Conservation (phyloP, 2,888 invertebrate species). For the Taphrorychus bicolor region DNA sequence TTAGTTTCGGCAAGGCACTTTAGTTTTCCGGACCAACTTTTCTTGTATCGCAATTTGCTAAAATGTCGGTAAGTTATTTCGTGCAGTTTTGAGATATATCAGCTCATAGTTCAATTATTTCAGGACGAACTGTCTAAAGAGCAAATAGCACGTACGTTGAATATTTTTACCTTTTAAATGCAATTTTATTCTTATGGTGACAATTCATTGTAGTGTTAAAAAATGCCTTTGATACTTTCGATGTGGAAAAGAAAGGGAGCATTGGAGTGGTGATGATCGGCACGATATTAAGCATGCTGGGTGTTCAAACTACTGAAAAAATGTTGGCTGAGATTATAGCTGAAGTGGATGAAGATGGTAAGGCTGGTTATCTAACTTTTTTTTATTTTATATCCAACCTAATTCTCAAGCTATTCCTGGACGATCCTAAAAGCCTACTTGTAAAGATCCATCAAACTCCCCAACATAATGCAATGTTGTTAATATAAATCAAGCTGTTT, state of each 20-base stretch:
- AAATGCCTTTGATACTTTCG: slow-evolving; percentile 89
- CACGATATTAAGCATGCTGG: slow-evolving; percentile 85
- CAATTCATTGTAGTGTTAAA: too few relatives aligned
- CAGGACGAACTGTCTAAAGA: slow-evolving; percentile 82
- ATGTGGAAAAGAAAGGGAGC: slow-evolving; percentile 87
- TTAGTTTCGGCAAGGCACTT: slow-evolving; percentile 10
- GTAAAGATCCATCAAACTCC: not conserved
- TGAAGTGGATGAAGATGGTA: slow-evolving; percentile 91
- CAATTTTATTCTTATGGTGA: slow-evolving; percentile 38
- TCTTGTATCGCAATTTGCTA: not conserved
- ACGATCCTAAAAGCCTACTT: not conserved
- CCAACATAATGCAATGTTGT: not conserved
- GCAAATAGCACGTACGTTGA: slow-evolving; percentile 76
- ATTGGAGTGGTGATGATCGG: slow-evolving; percentile 88
- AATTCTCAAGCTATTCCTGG: not conserved
- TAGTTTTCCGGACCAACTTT: not conserved
- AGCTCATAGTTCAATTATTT: slow-evolving; percentile 50
- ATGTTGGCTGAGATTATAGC: slow-evolving; percentile 85
- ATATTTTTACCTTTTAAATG: not conserved
- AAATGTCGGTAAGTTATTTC: slow-evolving; percentile 35
- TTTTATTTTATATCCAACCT: not conserved
- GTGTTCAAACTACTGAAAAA: slow-evolving; percentile 81
- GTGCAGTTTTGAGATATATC: too few relatives aligned
- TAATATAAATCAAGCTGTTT: slow-evolving; percentile 1
- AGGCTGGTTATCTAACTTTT: slow-evolving; percentile 47